Evolutionary conservation across 2,113 vertebrate species (phyloP).

Genomic region (Equus quagga): DNA sequence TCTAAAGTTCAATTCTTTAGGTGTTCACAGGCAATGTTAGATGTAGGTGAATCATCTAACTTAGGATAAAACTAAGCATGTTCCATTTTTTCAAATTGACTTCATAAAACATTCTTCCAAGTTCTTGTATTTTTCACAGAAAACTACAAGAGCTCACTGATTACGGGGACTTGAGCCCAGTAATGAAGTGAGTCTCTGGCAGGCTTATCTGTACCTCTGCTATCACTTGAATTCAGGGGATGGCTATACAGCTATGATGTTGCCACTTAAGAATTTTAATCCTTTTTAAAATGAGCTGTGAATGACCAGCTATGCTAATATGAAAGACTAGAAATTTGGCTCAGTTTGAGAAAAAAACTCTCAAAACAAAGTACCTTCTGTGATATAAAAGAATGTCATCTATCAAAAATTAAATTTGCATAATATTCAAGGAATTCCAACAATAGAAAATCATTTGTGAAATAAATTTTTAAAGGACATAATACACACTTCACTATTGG

Average conservation of each 20-base stretch:
- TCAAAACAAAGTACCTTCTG: neutral
- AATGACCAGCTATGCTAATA: constrained; percentile 29
- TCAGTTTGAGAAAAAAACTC: neutral
- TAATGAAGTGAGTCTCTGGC: neutral
- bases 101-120: neutral
- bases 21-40: neutral
- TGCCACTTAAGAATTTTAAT: constrained; percentile 63
- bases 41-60: neutral
- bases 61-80: neutral
- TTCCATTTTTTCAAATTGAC: neutral
- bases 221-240: neutral
- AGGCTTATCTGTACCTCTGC: constrained; percentile 20
- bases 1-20: neutral
- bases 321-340: constrained; percentile 16
- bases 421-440: neutral
- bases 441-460: neutral
- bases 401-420: neutral
- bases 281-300: constrained; percentile 18
- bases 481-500: neutral
- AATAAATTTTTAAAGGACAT: neutral
- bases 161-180: neutral
- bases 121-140: neutral
- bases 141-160: neutral
- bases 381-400: neutral
- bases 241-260: neutral